Base-by-base conservation (phyloP, 2,888 invertebrate genomes). In the Aelia acuminata region DNA sequence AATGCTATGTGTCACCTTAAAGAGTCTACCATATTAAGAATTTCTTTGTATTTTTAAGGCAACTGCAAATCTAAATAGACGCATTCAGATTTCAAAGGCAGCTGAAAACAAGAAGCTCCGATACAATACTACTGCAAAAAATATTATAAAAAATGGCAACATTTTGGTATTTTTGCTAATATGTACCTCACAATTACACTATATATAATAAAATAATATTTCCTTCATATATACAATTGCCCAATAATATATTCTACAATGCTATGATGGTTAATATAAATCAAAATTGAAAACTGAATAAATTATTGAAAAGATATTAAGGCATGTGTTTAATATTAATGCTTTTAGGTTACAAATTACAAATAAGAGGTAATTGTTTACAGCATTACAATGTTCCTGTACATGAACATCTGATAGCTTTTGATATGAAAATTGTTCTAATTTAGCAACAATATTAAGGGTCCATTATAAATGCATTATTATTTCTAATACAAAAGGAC, bases 201-300 rank as follows among this genome's bases (percentile, higher is more conserved):
- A 85, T 53, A 85, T 57, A 85, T 85, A 85, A 57, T 85, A 85
- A 85, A 85, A 85, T 85, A 85, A 85, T 57, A 85, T 85, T 85
- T 85, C 57, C 85, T 85, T 85, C 50, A 53, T 85, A 85, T 85
- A 85, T 85, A 85, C 50, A 85, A 85, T 53, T 50, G 53, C 39
- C 53, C 57, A 50, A 53, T 85, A 85, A 85, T 49, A 85, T 57
- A 57, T 85, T 53, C 85, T 85, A 85, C 85, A 50, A 53, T 85
- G 49, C 57, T 22, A 53, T 85, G 20, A 20, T 85, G 85, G 43
- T 85, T 49, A 85, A 85, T 39, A 85, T 53, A 53, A 85, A 35
- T 31, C n/a, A 53, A 53, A 53, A 31, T 50, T 53, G 39, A 85
- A 3, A 85, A 39, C 49, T 85, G 53, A 39, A 53, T 85, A 20